A percentile compares a stretch with the other conserved stretches of the same genome.
Evolutionary conservation across 2,888 invertebrate species (phyloP).

Genomic region (Petrophora chlorosata): DNA sequence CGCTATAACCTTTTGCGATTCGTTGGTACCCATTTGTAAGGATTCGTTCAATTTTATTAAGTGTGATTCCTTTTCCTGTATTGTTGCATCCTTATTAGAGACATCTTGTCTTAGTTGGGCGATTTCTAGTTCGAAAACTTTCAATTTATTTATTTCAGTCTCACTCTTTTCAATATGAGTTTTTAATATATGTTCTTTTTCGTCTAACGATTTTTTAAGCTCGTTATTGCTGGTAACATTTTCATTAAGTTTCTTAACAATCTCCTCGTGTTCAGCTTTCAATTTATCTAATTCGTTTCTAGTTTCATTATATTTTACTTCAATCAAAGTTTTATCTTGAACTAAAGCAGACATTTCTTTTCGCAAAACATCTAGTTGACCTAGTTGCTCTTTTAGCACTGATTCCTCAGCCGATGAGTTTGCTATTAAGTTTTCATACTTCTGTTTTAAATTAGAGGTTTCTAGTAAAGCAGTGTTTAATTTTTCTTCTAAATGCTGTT

Average conservation of each 20-base stretch:
- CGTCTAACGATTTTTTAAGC: constrained; percentile 56
- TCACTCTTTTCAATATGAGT: constrained; percentile 56
- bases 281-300: constrained; percentile 54
- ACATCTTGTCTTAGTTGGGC: constrained; percentile 56
- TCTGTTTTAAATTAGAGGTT: constrained; percentile 65
- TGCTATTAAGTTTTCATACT: constrained; percentile 69
- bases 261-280: constrained; percentile 54
- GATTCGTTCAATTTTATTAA: constrained; percentile 57
- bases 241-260: constrained; percentile 57
- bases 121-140: constrained; percentile 59
- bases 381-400: constrained; percentile 66
- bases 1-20: constrained; percentile 60
- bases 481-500: constrained; percentile 76
- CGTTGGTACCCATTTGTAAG: constrained; percentile 56
- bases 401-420: constrained; percentile 73
- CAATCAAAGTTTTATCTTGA: constrained; percentile 65
- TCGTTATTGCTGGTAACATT: constrained; percentile 47
- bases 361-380: constrained; percentile 62
- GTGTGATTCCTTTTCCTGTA: constrained; percentile 61
- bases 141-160: constrained; percentile 54
- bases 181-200: constrained; percentile 65
- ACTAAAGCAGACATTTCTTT: constrained; percentile 59
- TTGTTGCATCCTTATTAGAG: constrained; percentile 48
- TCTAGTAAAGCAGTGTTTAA: constrained; percentile 66
- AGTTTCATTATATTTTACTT: constrained; percentile 58